Evolutionary conservation across 37 sponge, comb jelly and placozoan genomes (phyloP), one percentile per base, ranked within the genome.

Genomic region (Geodia barretti): DNA sequence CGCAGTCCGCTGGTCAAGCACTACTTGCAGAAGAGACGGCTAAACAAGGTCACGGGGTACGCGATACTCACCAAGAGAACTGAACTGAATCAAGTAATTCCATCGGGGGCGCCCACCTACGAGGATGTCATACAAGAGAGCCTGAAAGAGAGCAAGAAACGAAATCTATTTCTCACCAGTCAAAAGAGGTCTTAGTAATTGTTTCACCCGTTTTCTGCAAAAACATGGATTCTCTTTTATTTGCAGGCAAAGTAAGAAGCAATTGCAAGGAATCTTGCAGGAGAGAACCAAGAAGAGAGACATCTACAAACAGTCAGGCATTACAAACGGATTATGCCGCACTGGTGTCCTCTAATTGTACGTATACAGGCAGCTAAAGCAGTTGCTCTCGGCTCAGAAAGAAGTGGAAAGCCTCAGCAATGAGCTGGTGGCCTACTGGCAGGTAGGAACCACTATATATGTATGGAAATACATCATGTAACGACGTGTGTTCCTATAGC

Each of bases 1-100:
- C 87, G 89, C 65, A 95, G 96, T 70, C 96, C 96, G 1, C 54
- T 95, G 20, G 96, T 95, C 25, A 62, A 71, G 64, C 80, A 90
- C 69, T 92, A 76, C 74, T 66, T 92, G 43, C 47, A 74, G 28
- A 36, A 72, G 29, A 76, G 32, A 28, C 37, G 67, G 1, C 68
- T 86, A 1, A 0, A 34, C 4, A 33, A 39, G 11, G 62, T 67
- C 39, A 54, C 47, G 19, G 85, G 84, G 36, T 79, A 65, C 72
- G 25, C 83, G 20, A 33, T 73, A 8, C 76, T 87, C 28, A 38
- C 86, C 33, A 70, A 82, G 60, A 81, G 94, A 70, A 92, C 94
- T 35, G 93, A 89, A 67, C 54, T 95, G 8, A 29, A 39, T 3
- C 38, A 89, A 24, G 65, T 47, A 7, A 47, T 47, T 47, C 54